These are phyloP conservation scores for Xylota sylvarum DNA, from an alignment of 2,888 invertebrate genomes.

Conservation along the genomic window DNA sequence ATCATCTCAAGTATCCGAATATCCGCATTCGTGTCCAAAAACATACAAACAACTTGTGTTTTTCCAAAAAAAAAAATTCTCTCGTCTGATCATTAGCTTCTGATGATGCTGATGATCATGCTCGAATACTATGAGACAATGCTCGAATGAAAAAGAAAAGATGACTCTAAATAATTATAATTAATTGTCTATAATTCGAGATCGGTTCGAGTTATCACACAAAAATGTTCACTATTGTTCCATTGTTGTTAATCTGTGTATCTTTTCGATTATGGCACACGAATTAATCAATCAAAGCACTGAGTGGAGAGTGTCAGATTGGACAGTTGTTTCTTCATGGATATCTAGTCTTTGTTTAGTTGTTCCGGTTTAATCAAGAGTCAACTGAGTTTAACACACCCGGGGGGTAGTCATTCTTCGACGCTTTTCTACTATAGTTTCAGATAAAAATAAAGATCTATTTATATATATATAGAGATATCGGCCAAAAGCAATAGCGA, in stretches of 20 bases:
- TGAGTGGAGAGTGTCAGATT: conserved; percentile 4
- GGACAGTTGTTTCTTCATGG: conserved; percentile 7
- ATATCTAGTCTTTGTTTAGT: conserved; percentile 4
- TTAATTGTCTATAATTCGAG: conserved; percentile 19
- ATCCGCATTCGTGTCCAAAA: conserved; percentile 48
- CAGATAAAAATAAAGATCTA: not conserved
- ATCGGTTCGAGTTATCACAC: conserved; percentile 6
- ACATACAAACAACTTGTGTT: conserved; percentile 21
- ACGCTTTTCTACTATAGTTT: not conserved
- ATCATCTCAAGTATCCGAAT: conserved; percentile 47
- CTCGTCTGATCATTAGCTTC: conserved; percentile 30
- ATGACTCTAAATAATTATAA: conserved; percentile 31
- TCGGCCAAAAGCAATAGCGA: too few relatives aligned
- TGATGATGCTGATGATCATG: conserved; percentile 17
- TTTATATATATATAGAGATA: too few relatives aligned
- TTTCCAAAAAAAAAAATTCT: conserved; percentile 23
- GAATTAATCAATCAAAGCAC: conserved; percentile 30
- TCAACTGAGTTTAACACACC: conserved; percentile 2
- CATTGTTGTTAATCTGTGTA: not conserved
- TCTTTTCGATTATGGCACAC: conserved; percentile 6
- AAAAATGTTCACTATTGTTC: conserved; percentile 15
- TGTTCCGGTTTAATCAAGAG: conserved; percentile 3
- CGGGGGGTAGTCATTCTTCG: not conserved
- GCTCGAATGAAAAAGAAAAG: conserved; percentile 2
- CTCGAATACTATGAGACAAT: conserved; percentile 1